These are phyloP conservation scores for Polyodon spathula DNA, from an alignment of 2,113 vertebrate species.

Conservation along the genomic window DNA sequence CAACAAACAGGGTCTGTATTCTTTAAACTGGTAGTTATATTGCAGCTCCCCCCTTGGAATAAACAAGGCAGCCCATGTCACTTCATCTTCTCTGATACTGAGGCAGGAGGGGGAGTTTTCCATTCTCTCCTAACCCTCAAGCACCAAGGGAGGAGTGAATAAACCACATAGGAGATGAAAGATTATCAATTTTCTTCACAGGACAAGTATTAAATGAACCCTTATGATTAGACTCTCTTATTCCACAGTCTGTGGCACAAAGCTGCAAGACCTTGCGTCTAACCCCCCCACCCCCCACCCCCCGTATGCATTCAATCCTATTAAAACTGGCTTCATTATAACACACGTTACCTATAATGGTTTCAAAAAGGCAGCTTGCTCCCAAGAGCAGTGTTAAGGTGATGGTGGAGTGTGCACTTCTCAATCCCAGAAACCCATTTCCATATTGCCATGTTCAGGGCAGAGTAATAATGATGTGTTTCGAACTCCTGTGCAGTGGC, in stretches of 20 bases:
- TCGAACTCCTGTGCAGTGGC: slow-evolving; percentile 11
- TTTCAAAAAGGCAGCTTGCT: slow-evolving; percentile 27
- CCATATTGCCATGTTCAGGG: slow-evolving; percentile 21
- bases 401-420: slow-evolving; percentile 20
- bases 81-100: not conserved
- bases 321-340: slow-evolving; percentile 39
- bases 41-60: not conserved
- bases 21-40: too few species aligned
- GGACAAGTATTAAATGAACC: slow-evolving; percentile 26
- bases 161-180: slow-evolving; percentile 14
- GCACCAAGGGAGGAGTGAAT: slow-evolving; percentile 1
- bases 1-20: too few species aligned
- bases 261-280: slow-evolving; percentile 29
- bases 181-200: slow-evolving; percentile 23
- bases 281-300: too few species aligned
- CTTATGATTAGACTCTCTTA: slow-evolving; percentile 29
- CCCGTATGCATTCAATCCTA: slow-evolving; percentile 41
- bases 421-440: slow-evolving; percentile 31
- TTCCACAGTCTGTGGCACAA: slow-evolving; percentile 25
- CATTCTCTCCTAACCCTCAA: not conserved
- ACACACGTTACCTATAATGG: slow-evolving; percentile 26
- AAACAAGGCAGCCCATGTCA: not conserved
- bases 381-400: slow-evolving; percentile 33
- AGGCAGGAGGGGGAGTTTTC: slow-evolving; percentile 2
- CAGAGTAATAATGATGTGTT: slow-evolving; percentile 31